phyloP scores from a whole-genome alignment of 2,797 vertebrate species.

The Sebastes melanostomus region DNA sequence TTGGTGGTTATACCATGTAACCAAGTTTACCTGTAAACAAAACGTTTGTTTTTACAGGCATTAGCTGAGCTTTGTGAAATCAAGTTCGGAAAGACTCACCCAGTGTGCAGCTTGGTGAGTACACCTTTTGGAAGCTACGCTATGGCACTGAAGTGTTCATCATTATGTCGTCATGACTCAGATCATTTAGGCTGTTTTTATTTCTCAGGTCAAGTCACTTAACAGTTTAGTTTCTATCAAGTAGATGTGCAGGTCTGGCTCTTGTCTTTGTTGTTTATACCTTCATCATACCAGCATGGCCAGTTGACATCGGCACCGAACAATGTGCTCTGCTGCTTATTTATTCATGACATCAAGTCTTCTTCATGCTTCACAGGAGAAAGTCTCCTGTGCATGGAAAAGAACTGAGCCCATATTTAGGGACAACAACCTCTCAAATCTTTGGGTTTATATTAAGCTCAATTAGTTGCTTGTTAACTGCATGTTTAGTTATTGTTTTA shows the following conservation, averaged over 20 bases:
- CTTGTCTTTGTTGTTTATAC: slow-evolving; percentile 4
- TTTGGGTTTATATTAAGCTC: not conserved
- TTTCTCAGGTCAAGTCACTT: not conserved
- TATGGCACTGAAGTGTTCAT: not conserved
- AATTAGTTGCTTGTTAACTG: not conserved
- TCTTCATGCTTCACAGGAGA: not conserved
- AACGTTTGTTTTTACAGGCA: slow-evolving; percentile 82
- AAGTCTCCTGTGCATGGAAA: not conserved
- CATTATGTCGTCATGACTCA: not conserved
- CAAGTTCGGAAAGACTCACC: slow-evolving; percentile 97
- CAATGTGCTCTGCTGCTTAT: slow-evolving; percentile 12
- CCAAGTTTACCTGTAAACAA: not conserved
- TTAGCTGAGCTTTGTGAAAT: slow-evolving; percentile 98
- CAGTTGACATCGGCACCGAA: not conserved
- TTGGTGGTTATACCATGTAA: not conserved
- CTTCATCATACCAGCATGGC: not conserved
- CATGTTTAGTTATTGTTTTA: not conserved
- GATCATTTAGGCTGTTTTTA: not conserved
- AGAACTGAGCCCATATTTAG: not conserved
- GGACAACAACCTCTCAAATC: not conserved
- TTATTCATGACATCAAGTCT: not conserved
- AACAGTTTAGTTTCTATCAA: not conserved
- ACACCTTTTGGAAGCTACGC: not conserved
- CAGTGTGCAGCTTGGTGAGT: slow-evolving; percentile 93
- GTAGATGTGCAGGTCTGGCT: not conserved